Evolutionary conservation across 2,113 vertebrate genomes (phyloP).

Genomic region (Chlorocebus sabaeus): DNA sequence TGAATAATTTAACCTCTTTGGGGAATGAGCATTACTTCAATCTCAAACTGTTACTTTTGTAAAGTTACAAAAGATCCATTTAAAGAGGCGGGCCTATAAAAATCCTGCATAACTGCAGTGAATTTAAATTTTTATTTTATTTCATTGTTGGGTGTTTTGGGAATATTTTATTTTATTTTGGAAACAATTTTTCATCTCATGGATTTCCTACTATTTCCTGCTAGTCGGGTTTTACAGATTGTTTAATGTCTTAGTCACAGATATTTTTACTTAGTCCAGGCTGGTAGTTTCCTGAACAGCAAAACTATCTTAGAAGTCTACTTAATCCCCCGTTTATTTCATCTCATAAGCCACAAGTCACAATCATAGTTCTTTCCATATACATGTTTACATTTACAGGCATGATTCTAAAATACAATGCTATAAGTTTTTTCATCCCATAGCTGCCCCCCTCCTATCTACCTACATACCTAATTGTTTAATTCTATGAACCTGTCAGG

Average conservation of each 20-base stretch:
- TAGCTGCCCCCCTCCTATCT: rapidly evolving
- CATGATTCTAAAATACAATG: not conserved
- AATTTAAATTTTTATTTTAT: not conserved
- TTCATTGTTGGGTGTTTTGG: not conserved
- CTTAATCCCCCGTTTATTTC: not conserved
- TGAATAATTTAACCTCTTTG: not conserved
- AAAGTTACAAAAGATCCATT: not conserved
- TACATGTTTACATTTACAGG: not conserved
- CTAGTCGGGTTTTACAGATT: not conserved
- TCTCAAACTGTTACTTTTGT: no score
- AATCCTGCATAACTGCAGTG: not conserved
- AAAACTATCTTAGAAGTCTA: not conserved
- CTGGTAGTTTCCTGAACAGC: not conserved
- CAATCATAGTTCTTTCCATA: not conserved
- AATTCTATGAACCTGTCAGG: not conserved
- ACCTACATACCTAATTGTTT: not conserved
- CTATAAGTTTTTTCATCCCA: not conserved
- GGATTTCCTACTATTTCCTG: not conserved
- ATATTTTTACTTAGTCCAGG: not conserved
- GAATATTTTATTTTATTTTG: constrained; percentile 9
- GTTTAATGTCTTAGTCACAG: not conserved
- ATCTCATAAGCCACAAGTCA: not conserved
- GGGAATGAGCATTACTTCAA: not conserved
- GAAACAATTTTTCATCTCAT: not conserved
- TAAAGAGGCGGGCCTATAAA: not conserved